Conservation (phyloP, 2,113 vertebrate species). For the Tylochromis polylepis region DNA sequence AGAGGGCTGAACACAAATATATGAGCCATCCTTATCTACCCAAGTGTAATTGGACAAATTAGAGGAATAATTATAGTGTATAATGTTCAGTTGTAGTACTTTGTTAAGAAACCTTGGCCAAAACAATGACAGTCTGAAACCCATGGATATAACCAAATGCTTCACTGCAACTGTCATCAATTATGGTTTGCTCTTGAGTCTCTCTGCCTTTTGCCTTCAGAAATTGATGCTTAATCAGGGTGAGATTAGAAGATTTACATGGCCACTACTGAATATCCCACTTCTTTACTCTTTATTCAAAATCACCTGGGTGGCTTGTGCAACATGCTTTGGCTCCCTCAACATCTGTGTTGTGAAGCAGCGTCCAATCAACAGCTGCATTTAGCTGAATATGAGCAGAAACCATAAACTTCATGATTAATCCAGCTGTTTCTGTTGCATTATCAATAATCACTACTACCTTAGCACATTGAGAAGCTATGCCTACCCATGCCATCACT, state of each 20-base stretch:
- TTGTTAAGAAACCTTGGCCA: not conserved
- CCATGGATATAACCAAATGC: not conserved
- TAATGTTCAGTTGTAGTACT: not conserved
- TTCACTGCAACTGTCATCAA: not conserved
- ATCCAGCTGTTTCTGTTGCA: not conserved
- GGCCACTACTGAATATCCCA: not conserved
- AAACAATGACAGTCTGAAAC: not conserved
- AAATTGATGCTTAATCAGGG: not conserved
- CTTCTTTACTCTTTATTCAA: not conserved
- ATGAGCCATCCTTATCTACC: not conserved
- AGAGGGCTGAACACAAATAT: not conserved
- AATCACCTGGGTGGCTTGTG: not conserved
- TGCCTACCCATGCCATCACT: not conserved
- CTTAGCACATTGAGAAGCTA: not conserved
- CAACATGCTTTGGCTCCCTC: not conserved
- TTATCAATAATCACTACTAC: not conserved
- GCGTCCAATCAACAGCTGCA: not conserved
- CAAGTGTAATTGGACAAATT: not conserved
- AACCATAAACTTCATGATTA: not conserved
- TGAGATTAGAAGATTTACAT: not conserved
- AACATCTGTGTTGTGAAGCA: not conserved
- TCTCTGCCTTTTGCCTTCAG: not conserved
- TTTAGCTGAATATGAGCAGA: not conserved
- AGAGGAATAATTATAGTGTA: not conserved
- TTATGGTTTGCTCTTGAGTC: not conserved